Base-by-base conservation (phyloP, 2,797 vertebrate genomes). In the Ataeniobius toweri region DNA sequence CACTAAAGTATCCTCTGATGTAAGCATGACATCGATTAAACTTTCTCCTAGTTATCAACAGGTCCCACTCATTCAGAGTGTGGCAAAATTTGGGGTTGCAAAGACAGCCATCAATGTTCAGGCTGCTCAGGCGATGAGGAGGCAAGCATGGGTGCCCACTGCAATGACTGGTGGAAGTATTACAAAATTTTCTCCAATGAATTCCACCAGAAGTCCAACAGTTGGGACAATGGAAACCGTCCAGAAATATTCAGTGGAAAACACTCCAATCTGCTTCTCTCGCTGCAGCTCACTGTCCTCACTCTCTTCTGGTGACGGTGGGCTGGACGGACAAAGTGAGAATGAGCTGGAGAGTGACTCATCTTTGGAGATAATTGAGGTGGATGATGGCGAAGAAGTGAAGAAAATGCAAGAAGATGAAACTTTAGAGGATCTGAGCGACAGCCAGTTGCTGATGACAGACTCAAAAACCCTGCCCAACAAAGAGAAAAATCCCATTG, bases 251-350 rank as follows among this genome's bases (percentile, higher is more conserved):
- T 97, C 95, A 0, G 97, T 97, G 13, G 97, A 98, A 84, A 97
- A 98, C 48, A 98, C 96, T 0, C 97, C 97, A 0, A 97, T 98
- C 84, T 98, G 97, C 89, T 98, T 99, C 85, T 99, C 98, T 13
- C 96, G 97, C 0, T 99, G 98, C 83, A 99, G 98, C 77, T 99
- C 98, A 1, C 93, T 99, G 75, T 99, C 98, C 12, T 99, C 98
- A 0, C 95, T 99, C 1, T 99, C 98, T 18, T 99, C 97, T 0
- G 96, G 97, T 0, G 98, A 99, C 39, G 98, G 95, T 0, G 95
- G 94, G 0, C 86, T 97, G 80, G 97, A 98, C 0, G 96, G 94
- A 80, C 98, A 97, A 79, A 99, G 97, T 0, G 98, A 99, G 88
- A 96, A 96, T 0, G 97, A 97, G 71, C 93, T 97, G 70, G 97